A percentile compares a stretch with the other conserved stretches of the same genome.
Conservation (phyloP, 2,888 invertebrate genomes). For the Drosophila kokeensis region DNA sequence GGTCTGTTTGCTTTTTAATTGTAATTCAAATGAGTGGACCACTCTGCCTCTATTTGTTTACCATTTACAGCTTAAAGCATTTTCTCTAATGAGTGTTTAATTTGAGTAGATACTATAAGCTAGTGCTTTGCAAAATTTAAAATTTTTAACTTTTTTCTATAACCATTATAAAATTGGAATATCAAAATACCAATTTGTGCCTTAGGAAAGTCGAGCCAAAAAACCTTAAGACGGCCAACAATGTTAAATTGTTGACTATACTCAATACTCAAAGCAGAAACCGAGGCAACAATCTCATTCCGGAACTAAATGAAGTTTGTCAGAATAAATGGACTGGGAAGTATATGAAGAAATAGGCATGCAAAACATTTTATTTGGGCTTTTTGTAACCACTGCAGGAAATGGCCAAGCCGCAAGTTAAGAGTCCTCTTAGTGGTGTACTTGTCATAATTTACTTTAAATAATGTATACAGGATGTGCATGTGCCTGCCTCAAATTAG, state of each 20-base stretch:
- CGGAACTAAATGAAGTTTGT: neutral
- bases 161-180: neutral
- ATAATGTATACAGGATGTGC: slow-evolving; percentile 61
- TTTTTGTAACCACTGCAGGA: slow-evolving; percentile 49
- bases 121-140: neutral
- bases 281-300: neutral
- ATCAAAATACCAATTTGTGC: neutral
- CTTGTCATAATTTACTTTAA: slow-evolving; percentile 62
- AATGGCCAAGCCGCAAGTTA: slow-evolving; percentile 54
- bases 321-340: neutral
- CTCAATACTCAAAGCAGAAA: neutral
- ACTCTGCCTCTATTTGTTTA: slow-evolving; percentile 31
- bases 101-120: neutral
- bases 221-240: neutral
- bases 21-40: slow-evolving; percentile 25
- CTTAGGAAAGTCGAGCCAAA: no score
- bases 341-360: neutral
- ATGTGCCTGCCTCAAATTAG: slow-evolving; percentile 53
- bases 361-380: neutral
- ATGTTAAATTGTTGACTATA: neutral
- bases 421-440: slow-evolving; percentile 43
- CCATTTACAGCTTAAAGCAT: slow-evolving; percentile 1
- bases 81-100: neutral
- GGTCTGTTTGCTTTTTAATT: slow-evolving; percentile 58
- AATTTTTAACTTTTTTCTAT: neutral